These are phyloP conservation scores for Dicrurus megarhynchus DNA, from an alignment of 2,113 vertebrate genomes.

Conservation along the genomic window DNA sequence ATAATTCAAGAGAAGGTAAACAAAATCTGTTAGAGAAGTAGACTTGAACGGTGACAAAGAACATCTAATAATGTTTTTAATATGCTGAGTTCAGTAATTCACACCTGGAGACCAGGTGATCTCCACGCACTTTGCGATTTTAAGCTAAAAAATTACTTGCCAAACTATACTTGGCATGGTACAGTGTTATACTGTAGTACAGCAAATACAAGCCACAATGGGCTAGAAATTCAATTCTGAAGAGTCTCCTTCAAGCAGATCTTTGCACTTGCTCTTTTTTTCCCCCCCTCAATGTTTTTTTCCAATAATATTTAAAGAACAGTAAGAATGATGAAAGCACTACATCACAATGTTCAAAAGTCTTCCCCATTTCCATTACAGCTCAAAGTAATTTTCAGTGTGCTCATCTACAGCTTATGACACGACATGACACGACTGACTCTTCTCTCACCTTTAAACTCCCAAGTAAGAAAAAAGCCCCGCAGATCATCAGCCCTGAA, in stretches of 20 bases:
- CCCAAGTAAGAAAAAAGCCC: neutral
- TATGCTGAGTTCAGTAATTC: neutral
- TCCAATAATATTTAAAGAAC: neutral
- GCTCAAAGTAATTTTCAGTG: neutral
- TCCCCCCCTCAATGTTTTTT: accelerated
- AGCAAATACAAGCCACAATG: neutral
- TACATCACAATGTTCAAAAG: neutral
- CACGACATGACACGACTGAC: neutral
- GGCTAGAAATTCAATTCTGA: neutral
- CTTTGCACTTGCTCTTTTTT: neutral
- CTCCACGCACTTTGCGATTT: neutral
- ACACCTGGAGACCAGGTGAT: neutral
- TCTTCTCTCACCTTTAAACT: neutral
- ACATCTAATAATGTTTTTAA: accelerated
- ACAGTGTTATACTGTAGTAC: neutral
- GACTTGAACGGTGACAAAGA: neutral
- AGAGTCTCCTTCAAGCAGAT: neutral
- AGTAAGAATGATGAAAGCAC: neutral
- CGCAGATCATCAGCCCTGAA: neutral
- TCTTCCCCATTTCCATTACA: neutral
- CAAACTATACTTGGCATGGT: neutral
- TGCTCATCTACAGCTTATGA: neutral
- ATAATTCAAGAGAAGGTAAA: constrained; percentile 6
- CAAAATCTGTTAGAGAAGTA: constrained; percentile 4
- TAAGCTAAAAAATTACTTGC: neutral